These are phyloP conservation scores for Sipha maydis DNA, from an alignment of 2,888 invertebrate species.

Conservation along the genomic window DNA sequence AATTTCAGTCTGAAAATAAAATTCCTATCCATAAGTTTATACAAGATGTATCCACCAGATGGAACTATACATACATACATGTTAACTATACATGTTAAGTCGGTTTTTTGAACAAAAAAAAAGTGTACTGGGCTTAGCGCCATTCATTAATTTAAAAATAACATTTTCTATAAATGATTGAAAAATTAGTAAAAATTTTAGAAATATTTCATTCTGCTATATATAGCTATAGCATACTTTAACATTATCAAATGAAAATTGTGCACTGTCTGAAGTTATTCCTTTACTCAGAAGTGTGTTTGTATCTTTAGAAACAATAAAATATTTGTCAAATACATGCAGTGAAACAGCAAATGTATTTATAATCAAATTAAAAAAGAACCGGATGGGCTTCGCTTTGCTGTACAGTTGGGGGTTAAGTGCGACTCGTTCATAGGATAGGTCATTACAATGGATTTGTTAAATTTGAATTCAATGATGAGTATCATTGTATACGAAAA, in stretches of 20 bases:
- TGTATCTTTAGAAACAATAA: background rate
- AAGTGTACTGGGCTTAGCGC: background rate
- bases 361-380: background rate
- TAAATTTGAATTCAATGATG: too few species aligned
- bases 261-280: background rate
- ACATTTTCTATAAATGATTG: constrained; percentile 1
- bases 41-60: constrained; percentile 4
- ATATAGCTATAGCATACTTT: too few species aligned
- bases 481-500: too few species aligned
- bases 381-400: too few species aligned
- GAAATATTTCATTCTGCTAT: constrained; percentile 19
- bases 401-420: too few species aligned
- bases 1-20: constrained; percentile 10
- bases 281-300: background rate
- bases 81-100: too few species aligned
- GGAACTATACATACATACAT: background rate
- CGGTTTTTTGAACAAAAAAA: constrained; percentile 4
- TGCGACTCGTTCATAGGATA: too few species aligned
- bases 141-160: constrained; percentile 11
- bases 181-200: constrained; percentile 1
- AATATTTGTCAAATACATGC: background rate
- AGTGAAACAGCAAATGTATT: background rate
- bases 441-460: too few species aligned
- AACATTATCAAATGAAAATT: background rate
- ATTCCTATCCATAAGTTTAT: constrained; percentile 11